Percentiles rank a stretch among this genome's conserved stretches.
Evolutionary conservation across 2,888 invertebrate genomes (phyloP).

Genomic region (Caenorhabditis virilis): DNA sequence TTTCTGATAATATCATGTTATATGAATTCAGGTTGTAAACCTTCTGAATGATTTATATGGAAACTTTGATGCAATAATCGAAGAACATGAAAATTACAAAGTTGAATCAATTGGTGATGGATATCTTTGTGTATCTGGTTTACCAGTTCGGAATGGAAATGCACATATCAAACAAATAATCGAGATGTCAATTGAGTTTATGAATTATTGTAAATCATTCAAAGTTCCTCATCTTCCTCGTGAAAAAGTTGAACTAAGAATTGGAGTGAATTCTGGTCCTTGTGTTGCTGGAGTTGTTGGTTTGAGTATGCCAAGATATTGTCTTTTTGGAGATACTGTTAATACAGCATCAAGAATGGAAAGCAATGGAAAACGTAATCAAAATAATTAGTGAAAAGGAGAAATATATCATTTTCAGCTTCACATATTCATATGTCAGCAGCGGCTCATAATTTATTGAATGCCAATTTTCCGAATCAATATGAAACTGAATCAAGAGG

Average conservation of each 20-base stretch:
- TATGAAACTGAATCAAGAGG: conserved; percentile 59
- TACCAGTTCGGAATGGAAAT: conserved; percentile 59
- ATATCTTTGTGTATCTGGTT: conserved; percentile 62
- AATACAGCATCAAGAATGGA: conserved; percentile 64
- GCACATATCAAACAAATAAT: conserved; percentile 26
- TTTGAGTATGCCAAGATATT: conserved; percentile 58
- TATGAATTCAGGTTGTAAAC: conserved; percentile 44
- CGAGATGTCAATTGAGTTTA: conserved; percentile 40
- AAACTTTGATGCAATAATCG: conserved; percentile 60
- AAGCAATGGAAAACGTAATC: conserved; percentile 57
- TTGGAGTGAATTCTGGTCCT: conserved; percentile 54
- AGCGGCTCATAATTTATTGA: conserved; percentile 51
- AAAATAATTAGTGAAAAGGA: background rate
- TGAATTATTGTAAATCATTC: conserved; percentile 37
- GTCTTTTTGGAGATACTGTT: conserved; percentile 61
- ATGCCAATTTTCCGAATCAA: conserved; percentile 52
- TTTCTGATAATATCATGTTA: background rate
- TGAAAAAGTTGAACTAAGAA: conserved; percentile 54
- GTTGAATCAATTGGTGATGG: conserved; percentile 67
- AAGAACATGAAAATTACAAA: conserved; percentile 60
- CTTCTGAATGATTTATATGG: conserved; percentile 60
- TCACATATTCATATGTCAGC: conserved; percentile 59
- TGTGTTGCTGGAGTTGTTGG: conserved; percentile 53
- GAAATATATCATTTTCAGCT: conserved; percentile 23
- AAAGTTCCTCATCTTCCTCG: conserved; percentile 55